These are phyloP conservation scores for Rhopalosiphum nymphaeae DNA, from an alignment of 2,888 invertebrate species.

Conservation along the genomic window DNA sequence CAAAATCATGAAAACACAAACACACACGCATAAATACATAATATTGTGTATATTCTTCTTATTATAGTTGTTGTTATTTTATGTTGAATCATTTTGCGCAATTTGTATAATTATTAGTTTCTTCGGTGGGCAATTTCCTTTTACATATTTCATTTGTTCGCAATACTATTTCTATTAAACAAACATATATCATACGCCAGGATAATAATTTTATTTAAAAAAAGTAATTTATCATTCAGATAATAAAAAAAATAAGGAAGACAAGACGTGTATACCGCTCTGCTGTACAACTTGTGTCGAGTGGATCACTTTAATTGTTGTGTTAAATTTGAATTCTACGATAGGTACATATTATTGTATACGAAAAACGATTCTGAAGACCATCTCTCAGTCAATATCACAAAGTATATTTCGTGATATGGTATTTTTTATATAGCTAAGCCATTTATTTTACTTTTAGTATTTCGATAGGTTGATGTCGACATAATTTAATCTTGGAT, in stretches of 20 bases:
- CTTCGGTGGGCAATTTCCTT: background rate
- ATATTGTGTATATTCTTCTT: background rate
- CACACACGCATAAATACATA: background rate
- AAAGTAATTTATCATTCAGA: background rate
- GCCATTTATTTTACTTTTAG: too few relatives aligned
- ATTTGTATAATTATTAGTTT: slow-evolving; percentile 8
- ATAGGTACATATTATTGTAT: too few relatives aligned
- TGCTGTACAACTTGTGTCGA: too few relatives aligned
- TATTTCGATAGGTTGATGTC: too few relatives aligned
- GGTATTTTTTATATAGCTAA: too few relatives aligned
- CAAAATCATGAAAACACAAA: background rate
- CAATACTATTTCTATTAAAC: background rate
- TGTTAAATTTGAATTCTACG: too few relatives aligned
- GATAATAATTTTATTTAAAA: slow-evolving; percentile 34
- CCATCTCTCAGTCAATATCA: too few relatives aligned
- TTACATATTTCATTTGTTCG: background rate
- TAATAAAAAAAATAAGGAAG: background rate
- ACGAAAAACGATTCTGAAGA: too few relatives aligned
- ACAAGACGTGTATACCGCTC: too few relatives aligned
- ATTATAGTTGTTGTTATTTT: background rate
- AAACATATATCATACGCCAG: background rate
- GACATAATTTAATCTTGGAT: too few relatives aligned
- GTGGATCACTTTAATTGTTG: too few relatives aligned
- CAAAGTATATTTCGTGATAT: too few relatives aligned
- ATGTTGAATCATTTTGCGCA: background rate